phyloP scores from a whole-genome alignment of 2,113 vertebrate species.

The Butorides virescens region DNA sequence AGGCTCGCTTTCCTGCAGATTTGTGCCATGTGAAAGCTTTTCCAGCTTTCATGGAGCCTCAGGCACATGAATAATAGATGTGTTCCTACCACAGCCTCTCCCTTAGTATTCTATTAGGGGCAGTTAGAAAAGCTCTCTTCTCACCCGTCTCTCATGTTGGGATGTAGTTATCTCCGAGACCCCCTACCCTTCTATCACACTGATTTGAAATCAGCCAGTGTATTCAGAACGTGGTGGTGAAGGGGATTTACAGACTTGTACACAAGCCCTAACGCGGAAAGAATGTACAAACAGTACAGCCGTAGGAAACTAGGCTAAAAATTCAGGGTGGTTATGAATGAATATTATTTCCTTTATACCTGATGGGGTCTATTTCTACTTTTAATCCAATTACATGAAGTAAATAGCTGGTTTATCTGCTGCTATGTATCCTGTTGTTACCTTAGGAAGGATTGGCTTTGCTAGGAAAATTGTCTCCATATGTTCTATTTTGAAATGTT shows the following conservation, averaged over 20 bases:
- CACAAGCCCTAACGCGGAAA: neutral
- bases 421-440: neutral
- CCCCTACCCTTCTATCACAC: neutral
- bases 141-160: neutral
- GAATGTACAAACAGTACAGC: neutral
- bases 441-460: neutral
- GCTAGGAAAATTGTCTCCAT: neutral
- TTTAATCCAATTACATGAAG: neutral
- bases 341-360: neutral
- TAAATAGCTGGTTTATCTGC: neutral
- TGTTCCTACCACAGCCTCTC: neutral
- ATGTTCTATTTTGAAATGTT: neutral
- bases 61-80: constrained; percentile 32
- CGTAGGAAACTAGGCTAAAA: neutral
- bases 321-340: neutral
- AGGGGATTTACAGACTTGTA: neutral
- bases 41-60: neutral
- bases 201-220: neutral
- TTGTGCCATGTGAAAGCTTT: neutral
- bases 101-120: neutral
- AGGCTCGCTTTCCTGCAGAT: neutral
- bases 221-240: neutral
- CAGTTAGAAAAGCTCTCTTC: neutral
- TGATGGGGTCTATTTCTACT: neutral
- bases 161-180: neutral